These are phyloP conservation scores for Leptodactylus fallax DNA, from an alignment of 2,797 vertebrate species.

Conservation along the genomic window DNA sequence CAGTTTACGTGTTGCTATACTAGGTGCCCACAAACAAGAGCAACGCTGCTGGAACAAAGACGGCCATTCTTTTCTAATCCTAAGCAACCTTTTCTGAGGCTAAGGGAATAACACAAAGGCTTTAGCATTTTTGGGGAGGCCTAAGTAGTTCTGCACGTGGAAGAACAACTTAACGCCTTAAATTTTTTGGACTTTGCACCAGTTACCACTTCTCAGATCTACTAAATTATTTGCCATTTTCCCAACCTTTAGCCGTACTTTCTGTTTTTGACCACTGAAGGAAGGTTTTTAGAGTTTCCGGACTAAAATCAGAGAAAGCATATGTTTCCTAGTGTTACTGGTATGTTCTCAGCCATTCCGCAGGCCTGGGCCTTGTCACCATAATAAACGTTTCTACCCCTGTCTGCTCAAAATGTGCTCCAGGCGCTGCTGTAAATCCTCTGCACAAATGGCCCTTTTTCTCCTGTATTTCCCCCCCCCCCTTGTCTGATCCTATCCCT, in stretches of 20 bases:
- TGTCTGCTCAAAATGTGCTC: slow-evolving; percentile 48
- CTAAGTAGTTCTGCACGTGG: neutral
- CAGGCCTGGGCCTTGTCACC: slow-evolving; percentile 45
- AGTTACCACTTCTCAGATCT: too few relatives aligned
- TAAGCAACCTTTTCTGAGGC: neutral
- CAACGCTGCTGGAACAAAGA: neutral
- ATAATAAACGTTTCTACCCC: slow-evolving; percentile 45
- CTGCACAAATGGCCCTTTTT: slow-evolving; percentile 65
- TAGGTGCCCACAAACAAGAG: neutral
- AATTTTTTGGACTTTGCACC: too few relatives aligned
- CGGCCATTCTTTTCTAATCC: neutral
- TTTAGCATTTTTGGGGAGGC: neutral
- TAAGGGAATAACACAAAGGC: neutral
- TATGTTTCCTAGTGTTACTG: slow-evolving; percentile 12
- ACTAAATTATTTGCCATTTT: neutral
- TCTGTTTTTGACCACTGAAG: neutral
- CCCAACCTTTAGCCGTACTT: too few relatives aligned
- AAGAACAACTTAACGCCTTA: neutral
- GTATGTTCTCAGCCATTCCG: slow-evolving; percentile 11
- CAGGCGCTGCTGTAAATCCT: slow-evolving; percentile 65
- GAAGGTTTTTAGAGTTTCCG: slow-evolving; percentile 9
- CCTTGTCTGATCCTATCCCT: slow-evolving; percentile 56
- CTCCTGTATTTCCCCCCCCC: slow-evolving; percentile 67
- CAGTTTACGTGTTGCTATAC: neutral
- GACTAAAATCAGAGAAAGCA: slow-evolving; percentile 23